Percentiles rank a stretch among this genome's conserved stretches.
These are phyloP conservation scores for Apamea anceps DNA, from an alignment of 2,888 invertebrate genomes.

Conservation along the genomic window DNA sequence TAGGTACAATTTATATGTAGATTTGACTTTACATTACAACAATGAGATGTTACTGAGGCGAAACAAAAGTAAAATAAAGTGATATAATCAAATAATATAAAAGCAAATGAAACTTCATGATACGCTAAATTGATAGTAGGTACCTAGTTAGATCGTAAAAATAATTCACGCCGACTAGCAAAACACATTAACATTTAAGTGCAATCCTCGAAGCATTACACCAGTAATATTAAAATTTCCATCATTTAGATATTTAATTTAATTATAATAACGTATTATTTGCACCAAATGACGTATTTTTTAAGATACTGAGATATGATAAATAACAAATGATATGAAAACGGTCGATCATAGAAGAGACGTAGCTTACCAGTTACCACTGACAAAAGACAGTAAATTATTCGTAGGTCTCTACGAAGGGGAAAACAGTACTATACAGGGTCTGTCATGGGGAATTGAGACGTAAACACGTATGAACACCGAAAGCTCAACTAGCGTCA, in stretches of 20 bases:
- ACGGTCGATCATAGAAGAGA: conserved; percentile 61
- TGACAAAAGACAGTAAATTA: conserved; percentile 47
- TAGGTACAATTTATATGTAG: conserved; percentile 68
- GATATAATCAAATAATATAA: conserved; percentile 59
- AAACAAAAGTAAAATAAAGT: conserved; percentile 63
- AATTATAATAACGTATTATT: conserved; percentile 46
- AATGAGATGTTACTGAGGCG: conserved; percentile 73
- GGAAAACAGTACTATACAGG: conserved; percentile 71
- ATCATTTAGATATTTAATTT: conserved; percentile 34
- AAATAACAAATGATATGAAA: conserved; percentile 73
- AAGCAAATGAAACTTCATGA: conserved; percentile 62
- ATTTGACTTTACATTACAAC: conserved; percentile 70
- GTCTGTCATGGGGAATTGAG: conserved; percentile 85
- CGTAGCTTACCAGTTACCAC: conserved; percentile 48
- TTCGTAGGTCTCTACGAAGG: conserved; percentile 65
- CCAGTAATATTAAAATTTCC: conserved; percentile 19
- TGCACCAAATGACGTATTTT: conserved; percentile 51
- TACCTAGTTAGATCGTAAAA: conserved; percentile 60
- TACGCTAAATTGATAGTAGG: conserved; percentile 54
- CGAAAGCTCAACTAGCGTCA: conserved; percentile 83
- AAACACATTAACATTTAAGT: conserved; percentile 67
- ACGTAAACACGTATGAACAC: conserved; percentile 78
- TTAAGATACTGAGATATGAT: conserved; percentile 61
- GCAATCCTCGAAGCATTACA: conserved; percentile 64
- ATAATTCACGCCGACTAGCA: conserved; percentile 75